Evolutionary conservation across 2,797 vertebrate species (phyloP).

Genomic region (Acrossocheilus wenchowensis): DNA sequence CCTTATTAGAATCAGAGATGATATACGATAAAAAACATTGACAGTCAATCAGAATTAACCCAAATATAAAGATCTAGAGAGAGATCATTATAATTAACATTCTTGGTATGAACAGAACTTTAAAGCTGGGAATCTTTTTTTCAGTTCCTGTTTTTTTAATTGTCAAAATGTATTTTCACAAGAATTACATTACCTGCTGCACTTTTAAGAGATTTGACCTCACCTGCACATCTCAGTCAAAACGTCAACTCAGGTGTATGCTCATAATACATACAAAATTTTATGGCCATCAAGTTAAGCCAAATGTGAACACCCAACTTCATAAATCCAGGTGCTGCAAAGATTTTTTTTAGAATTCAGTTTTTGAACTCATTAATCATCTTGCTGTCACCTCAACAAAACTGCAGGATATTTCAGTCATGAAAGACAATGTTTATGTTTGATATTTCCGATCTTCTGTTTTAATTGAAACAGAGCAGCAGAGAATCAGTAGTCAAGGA

Average conservation of each 20-base stretch:
- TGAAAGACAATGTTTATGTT: not conserved
- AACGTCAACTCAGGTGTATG: constrained; percentile 26
- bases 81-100: not conserved
- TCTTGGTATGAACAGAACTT: not conserved
- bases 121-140: not conserved
- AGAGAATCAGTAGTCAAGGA: not conserved
- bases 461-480: not conserved
- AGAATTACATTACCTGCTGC: not conserved
- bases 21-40: not conserved
- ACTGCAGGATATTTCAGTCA: not conserved
- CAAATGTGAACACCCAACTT: constrained; percentile 63
- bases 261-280: constrained; percentile 21
- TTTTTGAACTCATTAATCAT: constrained; percentile 68
- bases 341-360: constrained; percentile 40
- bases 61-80: not conserved
- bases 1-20: not conserved
- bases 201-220: not conserved
- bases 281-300: constrained; percentile 58
- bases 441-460: not conserved
- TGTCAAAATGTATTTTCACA: not conserved
- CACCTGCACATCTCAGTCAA: not conserved
- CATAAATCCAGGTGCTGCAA: constrained; percentile 64
- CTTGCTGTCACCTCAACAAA: not conserved
- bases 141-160: not conserved
- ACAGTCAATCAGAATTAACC: not conserved